phyloP scores from a whole-genome alignment of 2,113 vertebrate species.

The Nannobrachium achirus region DNA sequence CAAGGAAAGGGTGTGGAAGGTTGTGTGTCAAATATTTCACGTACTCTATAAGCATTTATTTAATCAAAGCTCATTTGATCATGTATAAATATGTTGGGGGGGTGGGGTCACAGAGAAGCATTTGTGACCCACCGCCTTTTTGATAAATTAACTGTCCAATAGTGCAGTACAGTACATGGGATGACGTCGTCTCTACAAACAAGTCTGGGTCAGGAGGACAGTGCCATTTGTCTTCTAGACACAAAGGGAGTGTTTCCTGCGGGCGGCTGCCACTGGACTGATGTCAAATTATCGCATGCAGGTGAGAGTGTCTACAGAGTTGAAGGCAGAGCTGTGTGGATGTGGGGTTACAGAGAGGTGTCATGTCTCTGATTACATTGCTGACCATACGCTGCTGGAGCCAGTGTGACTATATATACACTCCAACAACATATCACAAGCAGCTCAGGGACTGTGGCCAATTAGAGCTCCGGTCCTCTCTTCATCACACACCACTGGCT shows the following conservation, averaged over 20 bases:
- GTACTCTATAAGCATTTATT: too few species aligned
- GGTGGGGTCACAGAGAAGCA: too few species aligned
- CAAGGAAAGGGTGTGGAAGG: too few species aligned
- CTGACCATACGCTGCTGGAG: conserved; percentile 1
- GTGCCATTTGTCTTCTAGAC: neutral
- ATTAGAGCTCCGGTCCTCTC: conserved; percentile 9
- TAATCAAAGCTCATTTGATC: too few species aligned
- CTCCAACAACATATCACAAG: conserved; percentile 30
- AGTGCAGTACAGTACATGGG: neutral
- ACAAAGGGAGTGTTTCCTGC: conserved; percentile 7
- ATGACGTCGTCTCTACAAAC: too few species aligned
- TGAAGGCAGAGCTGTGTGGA: conserved; percentile 15
- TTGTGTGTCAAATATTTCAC: too few species aligned
- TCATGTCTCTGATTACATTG: conserved; percentile 53
- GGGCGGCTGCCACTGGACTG: neutral
- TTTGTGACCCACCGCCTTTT: too few species aligned
- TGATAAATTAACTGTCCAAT: neutral
- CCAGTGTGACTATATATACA: conserved; percentile 69
- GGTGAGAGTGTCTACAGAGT: conserved; percentile 13
- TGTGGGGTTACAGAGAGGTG: conserved; percentile 14
- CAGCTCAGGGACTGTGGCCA: conserved; percentile 35
- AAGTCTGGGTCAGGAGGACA: neutral
- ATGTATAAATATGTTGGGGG: too few species aligned
- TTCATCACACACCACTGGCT: conserved; percentile 1
- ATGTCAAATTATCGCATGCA: conserved; percentile 20